phyloP scores from a whole-genome alignment of 2,797 vertebrate genomes.

The Rhinoraja longicauda region DNA sequence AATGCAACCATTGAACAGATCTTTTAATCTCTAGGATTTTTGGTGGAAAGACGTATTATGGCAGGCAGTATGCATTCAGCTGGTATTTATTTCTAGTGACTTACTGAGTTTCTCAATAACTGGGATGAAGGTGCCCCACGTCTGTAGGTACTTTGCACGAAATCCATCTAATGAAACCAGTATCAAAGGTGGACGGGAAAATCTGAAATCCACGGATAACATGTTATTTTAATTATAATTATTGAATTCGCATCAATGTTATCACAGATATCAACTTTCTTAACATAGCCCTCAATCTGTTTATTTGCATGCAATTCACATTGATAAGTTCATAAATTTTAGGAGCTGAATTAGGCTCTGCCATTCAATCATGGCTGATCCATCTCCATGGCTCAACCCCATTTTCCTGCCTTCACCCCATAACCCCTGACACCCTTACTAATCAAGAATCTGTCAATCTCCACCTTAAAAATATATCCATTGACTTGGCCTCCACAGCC shows the following conservation, averaged over 20 bases:
- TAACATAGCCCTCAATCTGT: too few relatives aligned
- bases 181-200: slow-evolving; percentile 60
- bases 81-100: slow-evolving; percentile 43
- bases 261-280: neutral
- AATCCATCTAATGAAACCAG: slow-evolving; percentile 71
- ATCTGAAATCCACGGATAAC: slow-evolving; percentile 51
- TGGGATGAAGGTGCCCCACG: slow-evolving; percentile 58
- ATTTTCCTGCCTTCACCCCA: too few relatives aligned
- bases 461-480: too few relatives aligned
- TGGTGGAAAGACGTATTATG: neutral
- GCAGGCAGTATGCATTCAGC: neutral
- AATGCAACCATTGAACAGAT: neutral
- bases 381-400: too few relatives aligned
- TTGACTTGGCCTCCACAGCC: too few relatives aligned
- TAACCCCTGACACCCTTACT: too few relatives aligned
- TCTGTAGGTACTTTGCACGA: slow-evolving; percentile 65
- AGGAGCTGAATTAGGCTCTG: too few relatives aligned
- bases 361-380: too few relatives aligned
- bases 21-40: neutral
- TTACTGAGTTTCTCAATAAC: slow-evolving; percentile 66
- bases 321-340: too few relatives aligned
- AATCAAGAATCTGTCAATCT: too few relatives aligned
- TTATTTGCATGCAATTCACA: too few relatives aligned
- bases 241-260: neutral
- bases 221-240: neutral